Conservation (phyloP, 2,113 vertebrate genomes). For the Leptobrachium leishanense region DNA sequence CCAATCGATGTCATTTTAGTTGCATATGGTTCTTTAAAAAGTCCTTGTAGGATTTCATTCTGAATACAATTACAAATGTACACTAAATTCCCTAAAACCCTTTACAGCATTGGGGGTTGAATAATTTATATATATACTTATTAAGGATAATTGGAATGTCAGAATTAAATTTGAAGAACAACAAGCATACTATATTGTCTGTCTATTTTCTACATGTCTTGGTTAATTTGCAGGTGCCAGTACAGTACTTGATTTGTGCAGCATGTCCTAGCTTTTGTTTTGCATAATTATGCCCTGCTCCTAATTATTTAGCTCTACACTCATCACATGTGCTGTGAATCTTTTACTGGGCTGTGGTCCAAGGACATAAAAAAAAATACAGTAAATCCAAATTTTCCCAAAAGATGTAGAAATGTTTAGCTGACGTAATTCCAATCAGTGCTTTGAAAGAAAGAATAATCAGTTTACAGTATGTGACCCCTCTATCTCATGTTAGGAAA, state of each 20-base stretch:
- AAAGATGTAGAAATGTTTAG: constrained; percentile 21
- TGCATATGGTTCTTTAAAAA: too few relatives aligned
- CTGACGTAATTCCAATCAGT: not conserved
- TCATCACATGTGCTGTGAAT: constrained; percentile 34
- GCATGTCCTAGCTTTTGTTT: constrained; percentile 10
- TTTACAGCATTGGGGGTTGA: too few relatives aligned
- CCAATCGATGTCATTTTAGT: too few relatives aligned
- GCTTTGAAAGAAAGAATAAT: not conserved
- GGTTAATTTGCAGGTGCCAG: not conserved
- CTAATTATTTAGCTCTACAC: constrained; percentile 33
- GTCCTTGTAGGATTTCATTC: too few relatives aligned
- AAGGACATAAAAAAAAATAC: constrained; percentile 17
- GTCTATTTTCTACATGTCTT: too few relatives aligned
- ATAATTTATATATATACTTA: too few relatives aligned
- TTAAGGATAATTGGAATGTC: too few relatives aligned
- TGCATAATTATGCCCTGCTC: constrained; percentile 33
- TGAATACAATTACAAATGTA: too few relatives aligned
- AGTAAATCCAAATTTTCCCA: constrained; percentile 32
- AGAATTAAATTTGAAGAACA: too few relatives aligned
- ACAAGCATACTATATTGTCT: too few relatives aligned
- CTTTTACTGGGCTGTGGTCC: constrained; percentile 37
- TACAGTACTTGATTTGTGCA: constrained; percentile 8
- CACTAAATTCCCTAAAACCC: too few relatives aligned
- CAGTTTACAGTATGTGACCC: not conserved
- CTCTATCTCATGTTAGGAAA: not conserved